Evolutionary conservation across 2,888 invertebrate species (phyloP).

Genomic region (Chloromyia formosa): DNA sequence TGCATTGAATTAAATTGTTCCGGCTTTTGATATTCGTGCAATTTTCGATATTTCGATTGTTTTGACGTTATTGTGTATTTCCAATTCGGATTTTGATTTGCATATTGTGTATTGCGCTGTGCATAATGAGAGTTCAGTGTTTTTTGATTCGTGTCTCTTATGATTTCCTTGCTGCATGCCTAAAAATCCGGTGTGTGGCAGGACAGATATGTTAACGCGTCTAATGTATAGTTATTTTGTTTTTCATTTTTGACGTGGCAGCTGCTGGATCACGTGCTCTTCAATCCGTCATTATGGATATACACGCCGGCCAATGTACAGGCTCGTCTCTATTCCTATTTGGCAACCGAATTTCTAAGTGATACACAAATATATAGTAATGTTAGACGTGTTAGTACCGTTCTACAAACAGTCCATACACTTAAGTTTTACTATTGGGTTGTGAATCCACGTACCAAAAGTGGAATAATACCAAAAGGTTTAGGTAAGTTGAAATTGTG

Average conservation of each 20-base stretch:
- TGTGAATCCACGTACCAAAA: conserved; percentile 92
- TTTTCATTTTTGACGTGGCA: conserved; percentile 92
- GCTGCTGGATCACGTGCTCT: conserved; percentile 98
- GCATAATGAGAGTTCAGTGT: too few species aligned
- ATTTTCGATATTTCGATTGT: conserved; percentile 1
- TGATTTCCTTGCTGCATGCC: conserved; percentile 56
- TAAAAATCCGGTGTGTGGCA: conserved; percentile 64
- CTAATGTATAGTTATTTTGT: conserved; percentile 86
- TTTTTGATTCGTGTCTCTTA: not conserved
- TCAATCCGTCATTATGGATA: conserved; percentile 99
- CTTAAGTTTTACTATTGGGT: conserved; percentile 99
- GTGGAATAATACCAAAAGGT: conserved; percentile 95
- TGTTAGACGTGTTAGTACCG: conserved; percentile 95
- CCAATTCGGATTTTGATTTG: not conserved
- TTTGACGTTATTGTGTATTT: conserved; percentile 2
- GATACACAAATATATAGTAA: conserved; percentile 98
- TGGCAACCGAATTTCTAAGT: conserved; percentile 98
- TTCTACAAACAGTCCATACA: conserved; percentile 97
- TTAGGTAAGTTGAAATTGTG: conserved; percentile 73
- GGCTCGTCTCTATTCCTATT: conserved; percentile 93
- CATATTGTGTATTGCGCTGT: not conserved
- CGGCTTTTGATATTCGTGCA: conserved; percentile 29
- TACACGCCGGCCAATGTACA: conserved; percentile 97
- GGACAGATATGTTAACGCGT: conserved; percentile 66
- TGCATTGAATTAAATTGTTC: not conserved